phyloP scores from a whole-genome alignment of 2,797 vertebrate genomes.

The Aldrovandia affinis region DNA sequence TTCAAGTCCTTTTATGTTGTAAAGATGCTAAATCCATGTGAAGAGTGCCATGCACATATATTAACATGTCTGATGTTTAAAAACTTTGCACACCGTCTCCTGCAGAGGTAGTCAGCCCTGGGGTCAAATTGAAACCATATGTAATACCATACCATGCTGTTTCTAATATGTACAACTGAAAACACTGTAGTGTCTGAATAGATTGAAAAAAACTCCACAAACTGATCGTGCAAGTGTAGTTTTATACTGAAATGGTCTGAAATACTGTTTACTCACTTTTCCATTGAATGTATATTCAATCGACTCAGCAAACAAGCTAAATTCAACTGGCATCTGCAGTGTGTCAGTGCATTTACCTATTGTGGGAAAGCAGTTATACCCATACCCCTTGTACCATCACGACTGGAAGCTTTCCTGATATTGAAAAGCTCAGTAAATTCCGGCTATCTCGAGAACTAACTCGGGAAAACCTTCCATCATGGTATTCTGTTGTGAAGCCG shows the following conservation, averaged over 20 bases:
- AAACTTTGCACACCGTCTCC: not conserved
- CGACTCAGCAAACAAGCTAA: not conserved
- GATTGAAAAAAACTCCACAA: not conserved
- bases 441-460: not conserved
- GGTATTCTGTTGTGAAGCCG: not conserved
- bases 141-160: not conserved
- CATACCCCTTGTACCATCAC: not conserved
- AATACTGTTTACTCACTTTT: not conserved
- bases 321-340: not conserved
- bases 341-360: not conserved
- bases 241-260: not conserved
- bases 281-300: not conserved
- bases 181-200: not conserved
- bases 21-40: not conserved
- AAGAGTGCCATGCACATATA: not conserved
- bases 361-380: not conserved
- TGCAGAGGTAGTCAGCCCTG: not conserved
- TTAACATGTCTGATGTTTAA: not conserved
- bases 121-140: too few relatives aligned
- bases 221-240: not conserved
- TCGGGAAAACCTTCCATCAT: not conserved
- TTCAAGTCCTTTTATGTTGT: too few relatives aligned
- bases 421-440: not conserved
- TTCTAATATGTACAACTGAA: not conserved
- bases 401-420: not conserved